Conservation (phyloP, 2,797 vertebrate genomes). For the Karalla daura region DNA sequence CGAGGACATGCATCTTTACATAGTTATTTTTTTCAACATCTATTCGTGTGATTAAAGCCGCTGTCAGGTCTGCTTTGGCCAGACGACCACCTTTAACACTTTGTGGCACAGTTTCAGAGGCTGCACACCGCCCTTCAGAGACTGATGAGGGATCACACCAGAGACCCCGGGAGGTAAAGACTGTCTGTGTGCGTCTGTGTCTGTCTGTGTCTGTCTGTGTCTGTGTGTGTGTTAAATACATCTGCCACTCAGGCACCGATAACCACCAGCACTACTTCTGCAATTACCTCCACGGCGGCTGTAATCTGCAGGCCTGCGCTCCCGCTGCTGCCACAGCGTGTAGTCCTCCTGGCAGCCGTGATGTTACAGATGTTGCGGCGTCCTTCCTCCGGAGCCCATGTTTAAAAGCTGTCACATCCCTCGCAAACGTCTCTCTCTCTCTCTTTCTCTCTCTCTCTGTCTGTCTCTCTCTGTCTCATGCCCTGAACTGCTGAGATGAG, state of each 20-base stretch:
- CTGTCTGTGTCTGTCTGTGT: no score
- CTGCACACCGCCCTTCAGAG: slow-evolving; percentile 91
- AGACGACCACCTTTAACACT: slow-evolving; percentile 68
- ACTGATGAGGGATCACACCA: slow-evolving; percentile 84
- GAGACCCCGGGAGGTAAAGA: slow-evolving; percentile 88
- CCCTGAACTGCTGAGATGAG: no score
- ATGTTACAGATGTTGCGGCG: slow-evolving; percentile 1
- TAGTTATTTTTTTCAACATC: no score
- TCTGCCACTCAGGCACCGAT: slow-evolving; percentile 15
- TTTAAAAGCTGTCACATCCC: no score
- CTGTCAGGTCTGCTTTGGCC: slow-evolving; percentile 27
- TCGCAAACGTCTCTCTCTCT: no score
- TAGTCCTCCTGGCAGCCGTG: not conserved
- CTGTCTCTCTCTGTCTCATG: no score
- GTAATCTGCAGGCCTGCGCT: slow-evolving; percentile 3
- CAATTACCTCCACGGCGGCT: slow-evolving; percentile 1
- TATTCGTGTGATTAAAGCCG: slow-evolving; percentile 21
- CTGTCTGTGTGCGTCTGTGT: no score
- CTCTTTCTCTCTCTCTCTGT: no score
- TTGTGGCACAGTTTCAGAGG: slow-evolving; percentile 88
- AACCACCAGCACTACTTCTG: slow-evolving; percentile 5
- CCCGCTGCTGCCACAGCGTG: not conserved
- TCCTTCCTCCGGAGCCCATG: slow-evolving; percentile 3
- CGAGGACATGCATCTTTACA: no score
- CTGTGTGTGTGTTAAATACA: slow-evolving; percentile 5